phyloP scores from a whole-genome alignment of 2,113 vertebrate species.

The Sinocyclocheilus maitianheensis region DNA sequence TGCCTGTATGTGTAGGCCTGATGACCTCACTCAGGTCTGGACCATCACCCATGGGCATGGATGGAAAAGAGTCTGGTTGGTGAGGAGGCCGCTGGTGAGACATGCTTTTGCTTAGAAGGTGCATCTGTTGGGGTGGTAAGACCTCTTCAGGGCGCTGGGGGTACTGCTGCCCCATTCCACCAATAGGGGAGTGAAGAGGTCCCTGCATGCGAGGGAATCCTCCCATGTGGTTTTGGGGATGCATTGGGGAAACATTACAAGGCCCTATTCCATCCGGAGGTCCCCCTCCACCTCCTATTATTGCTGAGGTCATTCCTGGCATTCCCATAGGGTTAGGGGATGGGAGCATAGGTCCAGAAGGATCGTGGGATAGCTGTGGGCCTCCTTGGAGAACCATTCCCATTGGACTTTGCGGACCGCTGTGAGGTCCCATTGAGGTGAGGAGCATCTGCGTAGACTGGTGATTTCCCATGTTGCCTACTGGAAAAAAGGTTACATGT shows the following conservation, averaged over 20 bases:
- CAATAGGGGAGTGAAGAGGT: constrained; percentile 74
- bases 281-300: constrained; percentile 80
- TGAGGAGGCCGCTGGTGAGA: constrained; percentile 70
- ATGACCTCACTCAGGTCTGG: constrained; percentile 96
- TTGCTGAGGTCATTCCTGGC: constrained; percentile 82
- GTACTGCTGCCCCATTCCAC: constrained; percentile 76
- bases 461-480: constrained; percentile 81
- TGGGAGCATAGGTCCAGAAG: constrained; percentile 82
- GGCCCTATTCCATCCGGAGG: constrained; percentile 80
- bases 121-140: constrained; percentile 82
- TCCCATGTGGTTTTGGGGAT: constrained; percentile 81
- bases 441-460: constrained; percentile 84
- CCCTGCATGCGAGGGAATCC: constrained; percentile 79
- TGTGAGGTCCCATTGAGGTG: constrained; percentile 75
- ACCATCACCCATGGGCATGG: constrained; percentile 83
- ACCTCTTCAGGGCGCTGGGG: constrained; percentile 82
- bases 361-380: constrained; percentile 88
- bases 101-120: constrained; percentile 84
- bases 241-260: constrained; percentile 83
- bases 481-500: neutral
- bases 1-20: constrained; percentile 88
- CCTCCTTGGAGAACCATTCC: constrained; percentile 85
- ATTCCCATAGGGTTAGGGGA: constrained; percentile 89
- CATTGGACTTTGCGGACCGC: constrained; percentile 89
- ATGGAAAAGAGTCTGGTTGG: constrained; percentile 73